Evolutionary conservation across 2,888 invertebrate genomes (phyloP), one percentile per base, ranked within the genome.

Genomic region (Zaprionus obscuricornis): DNA sequence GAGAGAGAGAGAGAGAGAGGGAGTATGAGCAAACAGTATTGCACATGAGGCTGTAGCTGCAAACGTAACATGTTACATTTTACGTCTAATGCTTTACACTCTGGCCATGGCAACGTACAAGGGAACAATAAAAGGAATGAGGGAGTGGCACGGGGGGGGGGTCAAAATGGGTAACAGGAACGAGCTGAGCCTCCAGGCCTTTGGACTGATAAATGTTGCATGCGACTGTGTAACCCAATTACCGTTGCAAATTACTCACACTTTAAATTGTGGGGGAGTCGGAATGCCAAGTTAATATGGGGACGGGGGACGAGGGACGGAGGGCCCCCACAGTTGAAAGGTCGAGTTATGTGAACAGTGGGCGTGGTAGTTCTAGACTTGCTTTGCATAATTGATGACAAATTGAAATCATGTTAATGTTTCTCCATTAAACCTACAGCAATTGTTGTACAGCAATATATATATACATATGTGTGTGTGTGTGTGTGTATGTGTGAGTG

Each of bases 381-480:
- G 87, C 84, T 89, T 89, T 89, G 89, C 89, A 89, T 89, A 89
- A 89, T 89, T 89, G 89, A 89, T 89, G 89, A 88, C 89, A 89
- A 89, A 89, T 89, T 88, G 88, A 88, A 88, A 88, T 86, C 85
- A 75, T 88, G 87, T 87, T 88, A 86, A 79, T 71, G 75, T 36
- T 59, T 31, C 40, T 18, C 55, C 51, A 33, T 13, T 24, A 43
- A 22, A 18, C 24, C 10, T 24, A 16, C 17, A 20, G n/a, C 29
- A 22, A 58, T 33, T 64, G 22, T 64, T 42, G 20, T 31, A 33
- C 26, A 45, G 6, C 42, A 37, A 11, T 39, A 10, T 16, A 43
- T 43, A 27, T 18, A 27, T 40, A 3, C 17, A 10, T 10, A 13
- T 29, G 33, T 37, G n/a, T 22, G n/a, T 20, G 22, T 31, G 10